phyloP scores from a whole-genome alignment of 2,113 vertebrate species.

The Chrysochloris asiatica region DNA sequence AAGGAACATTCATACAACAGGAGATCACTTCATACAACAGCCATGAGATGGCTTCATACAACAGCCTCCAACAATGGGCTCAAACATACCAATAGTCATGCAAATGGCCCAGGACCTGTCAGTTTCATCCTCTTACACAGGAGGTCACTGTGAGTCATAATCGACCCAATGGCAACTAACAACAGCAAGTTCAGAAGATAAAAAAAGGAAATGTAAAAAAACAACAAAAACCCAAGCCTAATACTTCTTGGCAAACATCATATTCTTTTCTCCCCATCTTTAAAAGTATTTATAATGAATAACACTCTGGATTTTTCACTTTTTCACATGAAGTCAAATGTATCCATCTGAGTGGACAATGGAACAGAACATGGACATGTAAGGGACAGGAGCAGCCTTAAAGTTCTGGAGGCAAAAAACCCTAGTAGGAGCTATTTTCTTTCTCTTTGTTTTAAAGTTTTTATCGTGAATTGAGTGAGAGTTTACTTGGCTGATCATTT shows the following conservation, averaged over 20 bases:
- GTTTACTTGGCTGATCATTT: too few species aligned
- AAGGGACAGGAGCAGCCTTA: fast-evolving
- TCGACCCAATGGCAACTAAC: neutral
- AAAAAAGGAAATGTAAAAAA: neutral
- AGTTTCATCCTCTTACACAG: neutral
- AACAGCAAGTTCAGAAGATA: too few species aligned
- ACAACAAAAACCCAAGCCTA: neutral
- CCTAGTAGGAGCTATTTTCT: neutral
- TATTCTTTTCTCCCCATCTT: neutral
- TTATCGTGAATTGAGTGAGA: too few species aligned
- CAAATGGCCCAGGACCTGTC: neutral
- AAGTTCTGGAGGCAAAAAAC: neutral
- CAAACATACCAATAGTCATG: neutral
- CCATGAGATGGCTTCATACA: neutral
- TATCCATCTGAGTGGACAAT: neutral
- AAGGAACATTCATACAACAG: neutral
- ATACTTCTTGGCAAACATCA: neutral
- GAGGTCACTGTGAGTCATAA: neutral
- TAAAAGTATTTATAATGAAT: neutral
- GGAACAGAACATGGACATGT: neutral
- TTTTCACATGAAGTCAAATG: neutral
- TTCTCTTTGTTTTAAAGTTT: too few species aligned
- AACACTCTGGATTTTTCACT: neutral
- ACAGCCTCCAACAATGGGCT: neutral
- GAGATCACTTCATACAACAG: too few species aligned